Conservation (phyloP, 2,888 invertebrate genomes). For the Pharmacophagus antenor region DNA sequence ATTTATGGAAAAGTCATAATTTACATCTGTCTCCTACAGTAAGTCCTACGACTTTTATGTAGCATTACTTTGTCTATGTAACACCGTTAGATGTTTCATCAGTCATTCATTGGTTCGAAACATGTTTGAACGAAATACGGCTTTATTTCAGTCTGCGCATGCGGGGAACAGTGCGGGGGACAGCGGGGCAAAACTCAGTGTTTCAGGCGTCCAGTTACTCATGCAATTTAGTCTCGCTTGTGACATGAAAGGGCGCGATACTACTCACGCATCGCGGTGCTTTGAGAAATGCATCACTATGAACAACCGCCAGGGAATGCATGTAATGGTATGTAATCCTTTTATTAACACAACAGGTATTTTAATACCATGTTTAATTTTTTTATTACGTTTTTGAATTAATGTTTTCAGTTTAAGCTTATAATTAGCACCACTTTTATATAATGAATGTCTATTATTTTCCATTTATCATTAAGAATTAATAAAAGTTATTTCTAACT, state of each 20-base stretch:
- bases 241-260: conserved; percentile 81
- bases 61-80: conserved; percentile 14
- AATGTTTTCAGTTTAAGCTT: neutral
- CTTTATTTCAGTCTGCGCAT: conserved; percentile 50
- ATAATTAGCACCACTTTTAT: no score
- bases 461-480: no score
- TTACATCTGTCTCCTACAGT: neutral
- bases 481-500: no score
- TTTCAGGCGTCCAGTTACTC: conserved; percentile 64
- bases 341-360: neutral
- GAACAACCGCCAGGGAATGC: conserved; percentile 83
- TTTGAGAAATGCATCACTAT: conserved; percentile 86
- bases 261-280: conserved; percentile 79
- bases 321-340: conserved; percentile 71
- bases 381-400: neutral
- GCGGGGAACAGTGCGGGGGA: conserved; percentile 41
- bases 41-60: neutral
- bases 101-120: conserved; percentile 50
- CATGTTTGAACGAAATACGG: conserved; percentile 46
- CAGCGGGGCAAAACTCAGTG: conserved; percentile 51
- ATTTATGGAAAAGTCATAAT: neutral
- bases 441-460: no score
- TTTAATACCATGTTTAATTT: neutral
- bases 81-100: conserved; percentile 41
- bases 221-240: conserved; percentile 75